Evolutionary conservation across 2,888 invertebrate genomes (phyloP).

Genomic region (Chymomyza caudatula): DNA sequence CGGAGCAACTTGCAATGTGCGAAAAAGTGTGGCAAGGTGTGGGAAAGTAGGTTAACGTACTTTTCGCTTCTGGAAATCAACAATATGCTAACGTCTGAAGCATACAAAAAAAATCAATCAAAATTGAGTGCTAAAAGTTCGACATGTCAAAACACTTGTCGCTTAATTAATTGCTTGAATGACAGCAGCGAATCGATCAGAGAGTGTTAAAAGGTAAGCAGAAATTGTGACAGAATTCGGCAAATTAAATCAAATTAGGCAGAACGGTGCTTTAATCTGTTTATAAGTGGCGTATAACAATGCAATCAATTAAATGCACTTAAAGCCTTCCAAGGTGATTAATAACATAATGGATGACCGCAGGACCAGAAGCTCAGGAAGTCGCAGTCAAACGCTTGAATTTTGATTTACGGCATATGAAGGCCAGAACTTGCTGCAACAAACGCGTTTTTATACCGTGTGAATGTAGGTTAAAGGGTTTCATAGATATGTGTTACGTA

Average conservation of each 20-base stretch:
- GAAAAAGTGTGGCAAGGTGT: background rate
- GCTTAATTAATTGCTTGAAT: conserved; percentile 57
- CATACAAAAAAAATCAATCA: conserved; percentile 53
- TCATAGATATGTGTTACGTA: too few species aligned
- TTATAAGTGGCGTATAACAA: conserved; percentile 20
- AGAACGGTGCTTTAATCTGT: conserved; percentile 22
- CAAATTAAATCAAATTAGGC: background rate
- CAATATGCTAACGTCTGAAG: background rate
- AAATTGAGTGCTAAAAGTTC: conserved; percentile 45
- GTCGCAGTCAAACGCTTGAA: conserved; percentile 29
- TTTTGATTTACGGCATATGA: conserved; percentile 3
- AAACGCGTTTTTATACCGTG: too few species aligned
- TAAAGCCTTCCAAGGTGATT: background rate
- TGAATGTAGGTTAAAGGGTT: too few species aligned
- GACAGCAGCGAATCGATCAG: conserved; percentile 5
- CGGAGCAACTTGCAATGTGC: background rate
- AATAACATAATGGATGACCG: background rate
- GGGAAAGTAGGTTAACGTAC: background rate
- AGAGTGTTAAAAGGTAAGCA: conserved; percentile 2
- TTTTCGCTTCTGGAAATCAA: background rate
- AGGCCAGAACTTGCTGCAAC: too few species aligned
- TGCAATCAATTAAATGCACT: conserved; percentile 15
- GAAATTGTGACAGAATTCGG: background rate
- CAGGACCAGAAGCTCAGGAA: too few species aligned
- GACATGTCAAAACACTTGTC: conserved; percentile 39